Evolutionary conservation across 2,113 vertebrate species (phyloP).

Genomic region (Cyprichromis sp.): DNA sequence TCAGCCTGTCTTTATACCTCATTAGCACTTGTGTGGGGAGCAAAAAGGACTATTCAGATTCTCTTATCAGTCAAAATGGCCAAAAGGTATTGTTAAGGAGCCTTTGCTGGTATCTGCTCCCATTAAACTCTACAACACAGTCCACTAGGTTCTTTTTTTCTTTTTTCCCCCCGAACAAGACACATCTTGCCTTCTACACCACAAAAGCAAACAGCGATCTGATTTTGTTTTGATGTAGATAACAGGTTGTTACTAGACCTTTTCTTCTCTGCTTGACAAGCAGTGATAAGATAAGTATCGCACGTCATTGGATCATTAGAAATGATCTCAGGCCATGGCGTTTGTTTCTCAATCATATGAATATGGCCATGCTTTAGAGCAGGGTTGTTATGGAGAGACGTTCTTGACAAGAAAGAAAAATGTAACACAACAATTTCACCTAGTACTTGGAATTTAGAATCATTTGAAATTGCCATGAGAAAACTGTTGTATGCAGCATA

Average conservation of each 20-base stretch:
- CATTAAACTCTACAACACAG: not conserved
- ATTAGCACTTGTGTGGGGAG: slow-evolving; percentile 14
- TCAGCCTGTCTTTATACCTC: not conserved
- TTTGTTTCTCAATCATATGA: not conserved
- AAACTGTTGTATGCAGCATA: not conserved
- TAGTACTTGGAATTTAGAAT: not conserved
- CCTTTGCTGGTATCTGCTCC: not conserved
- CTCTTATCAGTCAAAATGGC: slow-evolving; percentile 12
- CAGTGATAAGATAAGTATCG: not conserved
- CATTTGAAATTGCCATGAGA: not conserved
- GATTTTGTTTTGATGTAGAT: slow-evolving; percentile 31
- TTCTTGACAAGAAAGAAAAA: not conserved
- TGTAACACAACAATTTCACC: not conserved
- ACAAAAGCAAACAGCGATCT: not conserved
- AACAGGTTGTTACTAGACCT: not conserved
- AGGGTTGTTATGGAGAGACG: not conserved
- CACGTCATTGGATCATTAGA: not conserved
- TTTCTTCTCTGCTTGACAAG: not conserved
- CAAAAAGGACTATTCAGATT: not conserved
- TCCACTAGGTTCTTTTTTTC: not conserved
- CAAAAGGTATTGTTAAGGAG: not conserved
- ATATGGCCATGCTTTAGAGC: not conserved
- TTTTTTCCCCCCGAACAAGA: slow-evolving; percentile 10
- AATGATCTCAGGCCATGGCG: not conserved
- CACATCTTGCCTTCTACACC: not conserved